Evolutionary conservation across 2,113 vertebrate genomes (phyloP).

Genomic region (Bubo blakistoni): DNA sequence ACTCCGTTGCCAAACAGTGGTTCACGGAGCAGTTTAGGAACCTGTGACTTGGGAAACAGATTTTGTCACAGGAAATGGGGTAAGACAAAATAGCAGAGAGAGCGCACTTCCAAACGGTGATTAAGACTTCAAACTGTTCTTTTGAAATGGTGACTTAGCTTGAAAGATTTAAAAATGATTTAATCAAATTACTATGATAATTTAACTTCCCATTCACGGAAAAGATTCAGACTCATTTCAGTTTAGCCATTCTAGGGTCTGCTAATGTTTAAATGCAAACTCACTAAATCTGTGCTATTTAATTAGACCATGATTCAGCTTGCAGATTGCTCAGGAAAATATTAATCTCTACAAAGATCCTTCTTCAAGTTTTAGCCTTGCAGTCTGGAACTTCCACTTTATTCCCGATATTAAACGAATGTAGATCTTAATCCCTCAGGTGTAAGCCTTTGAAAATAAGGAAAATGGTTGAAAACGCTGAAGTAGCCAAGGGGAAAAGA

Average conservation of each 20-base stretch:
- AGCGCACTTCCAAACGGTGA: constrained; percentile 57
- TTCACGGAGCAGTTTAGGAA: not conserved
- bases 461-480: constrained; percentile 40
- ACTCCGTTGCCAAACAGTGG: not conserved
- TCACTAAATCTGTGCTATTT: constrained; percentile 74
- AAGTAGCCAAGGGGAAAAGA: constrained; percentile 44
- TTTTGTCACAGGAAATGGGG: constrained; percentile 32
- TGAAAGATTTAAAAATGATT: constrained; percentile 72
- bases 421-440: constrained; percentile 60
- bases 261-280: constrained; percentile 73
- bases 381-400: constrained; percentile 58
- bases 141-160: constrained; percentile 66
- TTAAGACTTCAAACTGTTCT: constrained; percentile 72
- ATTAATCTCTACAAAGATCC: constrained; percentile 71
- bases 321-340: constrained; percentile 70
- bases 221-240: constrained; percentile 72
- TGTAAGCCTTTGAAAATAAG: constrained; percentile 48
- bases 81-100: constrained; percentile 46
- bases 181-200: constrained; percentile 75
- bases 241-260: constrained; percentile 49
- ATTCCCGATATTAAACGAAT: constrained; percentile 57
- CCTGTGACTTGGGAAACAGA: not conserved
- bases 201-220: constrained; percentile 72
- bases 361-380: constrained; percentile 68
- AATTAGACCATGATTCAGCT: constrained; percentile 74